Evolutionary conservation across 2,888 invertebrate species (phyloP).

Genomic region (Ophonus ardosiacus): DNA sequence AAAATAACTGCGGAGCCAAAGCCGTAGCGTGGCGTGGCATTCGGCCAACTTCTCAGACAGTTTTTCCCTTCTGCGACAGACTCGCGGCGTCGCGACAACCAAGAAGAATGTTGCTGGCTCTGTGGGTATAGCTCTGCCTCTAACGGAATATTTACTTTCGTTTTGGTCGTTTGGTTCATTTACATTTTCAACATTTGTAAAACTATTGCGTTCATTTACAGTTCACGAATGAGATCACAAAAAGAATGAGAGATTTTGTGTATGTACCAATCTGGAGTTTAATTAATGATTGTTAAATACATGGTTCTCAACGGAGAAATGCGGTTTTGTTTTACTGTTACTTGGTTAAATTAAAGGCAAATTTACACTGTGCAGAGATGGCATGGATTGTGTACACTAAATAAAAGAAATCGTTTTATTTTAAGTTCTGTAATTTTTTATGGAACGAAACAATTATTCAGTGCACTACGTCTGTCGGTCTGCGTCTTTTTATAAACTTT

Average conservation of each 20-base stretch:
- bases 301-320: not conserved
- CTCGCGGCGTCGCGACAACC: not conserved
- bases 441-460: too few relatives aligned
- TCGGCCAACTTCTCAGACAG: not conserved
- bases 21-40: not conserved
- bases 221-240: slow-evolving; percentile 13
- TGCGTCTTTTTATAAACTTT: too few relatives aligned
- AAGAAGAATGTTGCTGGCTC: not conserved
- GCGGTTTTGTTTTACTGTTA: not conserved
- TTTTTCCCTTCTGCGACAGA: not conserved
- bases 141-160: slow-evolving; percentile 33
- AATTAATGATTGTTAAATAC: not conserved
- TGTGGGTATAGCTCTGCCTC: not conserved
- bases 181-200: slow-evolving; percentile 33
- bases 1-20: not conserved
- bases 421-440: too few relatives aligned
- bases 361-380: too few relatives aligned
- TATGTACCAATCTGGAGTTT: not conserved
- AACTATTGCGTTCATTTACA: slow-evolving; percentile 34
- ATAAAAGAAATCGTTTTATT: too few relatives aligned
- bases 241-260: slow-evolving; percentile 12
- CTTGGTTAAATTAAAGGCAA: too few relatives aligned
- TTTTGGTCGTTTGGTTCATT: slow-evolving; percentile 34
- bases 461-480: too few relatives aligned
- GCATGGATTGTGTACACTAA: too few relatives aligned